Percentiles rank a stretch among this genome's conserved stretches.
Conservation (phyloP, 2,797 vertebrate genomes). For the Apodemus agrarius region DNA sequence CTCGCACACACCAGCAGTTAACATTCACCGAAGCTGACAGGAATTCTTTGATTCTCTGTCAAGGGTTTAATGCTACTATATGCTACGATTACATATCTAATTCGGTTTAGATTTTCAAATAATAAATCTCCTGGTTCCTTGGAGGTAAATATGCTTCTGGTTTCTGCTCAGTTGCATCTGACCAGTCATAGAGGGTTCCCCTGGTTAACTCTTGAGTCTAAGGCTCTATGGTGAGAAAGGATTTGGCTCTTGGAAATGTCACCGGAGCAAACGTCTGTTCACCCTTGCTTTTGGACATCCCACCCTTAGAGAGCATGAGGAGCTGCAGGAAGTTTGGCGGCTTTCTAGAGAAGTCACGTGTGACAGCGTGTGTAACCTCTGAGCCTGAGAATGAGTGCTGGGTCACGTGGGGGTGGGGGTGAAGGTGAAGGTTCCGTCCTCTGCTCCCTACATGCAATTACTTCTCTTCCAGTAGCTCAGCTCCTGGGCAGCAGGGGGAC, state of each 20-base stretch:
- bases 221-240: neutral
- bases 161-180: neutral
- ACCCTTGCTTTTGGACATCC: neutral
- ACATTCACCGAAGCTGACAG: neutral
- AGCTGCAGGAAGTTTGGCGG: neutral
- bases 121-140: neutral
- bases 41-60: neutral
- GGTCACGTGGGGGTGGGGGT: neutral
- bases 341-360: rapidly evolving
- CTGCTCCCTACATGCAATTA: neutral
- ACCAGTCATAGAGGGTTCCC: neutral
- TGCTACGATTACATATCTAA: neutral
- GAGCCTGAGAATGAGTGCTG: neutral
- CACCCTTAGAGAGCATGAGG: neutral
- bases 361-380: neutral
- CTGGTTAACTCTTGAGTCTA: neutral
- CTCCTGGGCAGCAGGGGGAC: neutral
- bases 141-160: neutral
- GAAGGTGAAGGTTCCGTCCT: neutral
- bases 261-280: neutral
- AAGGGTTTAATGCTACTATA: neutral
- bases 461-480: neutral
- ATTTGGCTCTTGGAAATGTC: neutral
- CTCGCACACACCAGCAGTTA: neutral
- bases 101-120: constrained; percentile 35